These are phyloP conservation scores for Larimichthys crocea DNA, from an alignment of 2,113 vertebrate species.

Conservation along the genomic window DNA sequence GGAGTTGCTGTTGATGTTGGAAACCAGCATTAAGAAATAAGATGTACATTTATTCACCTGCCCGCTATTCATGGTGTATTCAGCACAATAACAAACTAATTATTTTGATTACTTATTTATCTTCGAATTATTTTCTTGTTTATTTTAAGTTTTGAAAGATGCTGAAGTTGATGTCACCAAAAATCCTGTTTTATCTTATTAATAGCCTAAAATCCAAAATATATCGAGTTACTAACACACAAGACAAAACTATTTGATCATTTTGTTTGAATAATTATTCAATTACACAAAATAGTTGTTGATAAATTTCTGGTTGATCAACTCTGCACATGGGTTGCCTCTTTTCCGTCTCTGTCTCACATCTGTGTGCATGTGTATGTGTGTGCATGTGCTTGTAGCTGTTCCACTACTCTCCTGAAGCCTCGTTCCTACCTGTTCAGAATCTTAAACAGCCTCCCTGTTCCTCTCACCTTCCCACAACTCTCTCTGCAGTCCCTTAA, in stretches of 20 bases:
- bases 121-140: background rate
- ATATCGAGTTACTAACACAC: background rate
- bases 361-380: conserved; percentile 25
- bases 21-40: background rate
- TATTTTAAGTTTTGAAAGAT: background rate
- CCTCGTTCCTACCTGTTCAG: conserved; percentile 78
- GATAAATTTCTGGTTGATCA: background rate
- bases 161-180: no score
- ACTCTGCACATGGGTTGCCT: conserved; percentile 22
- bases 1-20: background rate
- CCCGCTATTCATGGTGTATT: background rate
- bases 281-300: background rate
- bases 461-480: conserved; percentile 73
- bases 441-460: conserved; percentile 80
- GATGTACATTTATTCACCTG: background rate
- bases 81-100: no score
- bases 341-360: conserved; percentile 30
- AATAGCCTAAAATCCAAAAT: background rate
- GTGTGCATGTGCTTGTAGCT: conserved; percentile 26
- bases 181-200: background rate
- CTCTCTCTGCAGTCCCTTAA: conserved; percentile 55
- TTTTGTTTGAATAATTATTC: background rate
- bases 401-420: conserved; percentile 74
- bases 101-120: background rate
- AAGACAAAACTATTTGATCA: background rate